Conservation (phyloP, 2,888 invertebrate genomes). For the Pachydiplax longipennis region DNA sequence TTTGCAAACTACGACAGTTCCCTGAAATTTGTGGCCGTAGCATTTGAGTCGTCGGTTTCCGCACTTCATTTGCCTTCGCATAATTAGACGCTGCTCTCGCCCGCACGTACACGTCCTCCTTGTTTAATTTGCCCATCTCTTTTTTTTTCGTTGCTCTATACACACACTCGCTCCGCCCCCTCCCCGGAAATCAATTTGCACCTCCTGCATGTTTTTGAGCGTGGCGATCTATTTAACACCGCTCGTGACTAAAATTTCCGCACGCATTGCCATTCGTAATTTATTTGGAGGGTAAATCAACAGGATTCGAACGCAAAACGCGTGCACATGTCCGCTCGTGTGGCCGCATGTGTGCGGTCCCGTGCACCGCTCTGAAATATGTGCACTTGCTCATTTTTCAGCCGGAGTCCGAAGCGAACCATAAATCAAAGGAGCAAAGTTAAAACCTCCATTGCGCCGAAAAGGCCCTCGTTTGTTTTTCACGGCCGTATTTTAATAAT, state of each 20-base stretch:
- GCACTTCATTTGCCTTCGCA: neutral
- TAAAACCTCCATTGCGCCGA: neutral
- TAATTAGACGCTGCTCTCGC: neutral
- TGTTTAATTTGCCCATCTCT: neutral
- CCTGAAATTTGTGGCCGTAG: neutral
- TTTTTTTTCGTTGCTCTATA: neutral
- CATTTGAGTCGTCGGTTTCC: neutral
- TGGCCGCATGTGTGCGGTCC: neutral
- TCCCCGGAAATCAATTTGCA: constrained; percentile 25
- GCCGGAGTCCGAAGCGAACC: neutral
- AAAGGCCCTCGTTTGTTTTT: neutral
- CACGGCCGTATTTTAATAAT: constrained; percentile 19
- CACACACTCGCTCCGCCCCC: neutral
- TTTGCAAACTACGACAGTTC: neutral
- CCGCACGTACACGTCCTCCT: neutral
- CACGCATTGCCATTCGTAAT: neutral
- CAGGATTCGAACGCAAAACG: neutral
- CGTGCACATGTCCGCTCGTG: neutral
- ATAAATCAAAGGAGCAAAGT: constrained; percentile 19
- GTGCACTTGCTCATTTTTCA: constrained; percentile 28
- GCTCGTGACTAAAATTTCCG: constrained; percentile 4
- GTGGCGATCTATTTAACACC: constrained; percentile 38
- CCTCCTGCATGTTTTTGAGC: constrained; percentile 24
- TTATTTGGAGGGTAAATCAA: constrained; percentile 1
- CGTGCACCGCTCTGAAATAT: constrained; percentile 10